phyloP scores from a whole-genome alignment of 2,797 vertebrate species.

The Channa striata region DNA sequence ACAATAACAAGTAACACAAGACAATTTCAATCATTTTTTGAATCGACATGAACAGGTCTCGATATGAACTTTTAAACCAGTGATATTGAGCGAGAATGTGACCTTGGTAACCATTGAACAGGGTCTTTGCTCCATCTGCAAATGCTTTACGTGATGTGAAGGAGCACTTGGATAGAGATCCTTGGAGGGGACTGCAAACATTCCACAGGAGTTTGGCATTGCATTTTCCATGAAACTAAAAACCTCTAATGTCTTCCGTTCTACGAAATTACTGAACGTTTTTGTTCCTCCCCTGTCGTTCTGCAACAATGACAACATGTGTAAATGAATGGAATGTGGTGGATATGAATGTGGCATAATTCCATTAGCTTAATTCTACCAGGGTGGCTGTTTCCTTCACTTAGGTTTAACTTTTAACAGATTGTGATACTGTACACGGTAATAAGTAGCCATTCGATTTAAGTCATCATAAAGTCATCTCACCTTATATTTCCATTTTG shows the following conservation, averaged over 20 bases:
- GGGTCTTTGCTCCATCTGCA: slow-evolving; percentile 77
- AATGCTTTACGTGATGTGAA: slow-evolving; percentile 72
- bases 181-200: slow-evolving; percentile 75
- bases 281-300: slow-evolving; percentile 67
- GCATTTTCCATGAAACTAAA: slow-evolving; percentile 81
- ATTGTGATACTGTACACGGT: slow-evolving; percentile 33
- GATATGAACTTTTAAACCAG: slow-evolving; percentile 28
- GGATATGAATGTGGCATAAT: slow-evolving; percentile 53
- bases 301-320: slow-evolving; percentile 72
- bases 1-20: slow-evolving; percentile 15
- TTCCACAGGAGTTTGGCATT: slow-evolving; percentile 80
- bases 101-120: slow-evolving; percentile 73
- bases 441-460: slow-evolving; percentile 24
- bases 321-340: slow-evolving; percentile 72
- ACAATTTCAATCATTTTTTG: slow-evolving; percentile 4
- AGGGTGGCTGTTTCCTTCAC: slow-evolving; percentile 47
- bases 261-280: slow-evolving; percentile 68
- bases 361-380: slow-evolving; percentile 74
- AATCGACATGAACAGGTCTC: slow-evolving; percentile 1
- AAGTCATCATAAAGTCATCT: slow-evolving; percentile 31
- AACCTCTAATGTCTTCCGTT: slow-evolving; percentile 79
- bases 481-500: slow-evolving; percentile 99
- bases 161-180: slow-evolving; percentile 62
- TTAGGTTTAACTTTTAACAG: slow-evolving; percentile 40
- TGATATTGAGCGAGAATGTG: slow-evolving; percentile 61